phyloP scores from a whole-genome alignment of 2,797 vertebrate genomes.

The Neoniphon sammara region DNA sequence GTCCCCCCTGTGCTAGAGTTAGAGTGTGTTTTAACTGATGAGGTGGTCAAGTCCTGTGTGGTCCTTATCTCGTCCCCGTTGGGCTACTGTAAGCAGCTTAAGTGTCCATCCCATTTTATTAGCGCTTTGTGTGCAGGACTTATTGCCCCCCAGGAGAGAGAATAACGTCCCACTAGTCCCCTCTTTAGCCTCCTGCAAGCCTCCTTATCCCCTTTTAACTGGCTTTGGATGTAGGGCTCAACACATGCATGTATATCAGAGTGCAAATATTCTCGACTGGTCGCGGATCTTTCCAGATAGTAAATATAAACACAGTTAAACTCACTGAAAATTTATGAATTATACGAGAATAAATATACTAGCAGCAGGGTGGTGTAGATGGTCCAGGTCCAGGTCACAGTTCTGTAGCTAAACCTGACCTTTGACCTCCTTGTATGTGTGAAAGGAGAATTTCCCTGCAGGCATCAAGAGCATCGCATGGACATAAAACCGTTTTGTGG shows the following conservation, averaged over 20 bases:
- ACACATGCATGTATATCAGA: not conserved
- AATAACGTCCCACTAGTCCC: not conserved
- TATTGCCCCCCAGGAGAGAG: constrained; percentile 29
- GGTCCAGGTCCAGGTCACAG: too few species aligned
- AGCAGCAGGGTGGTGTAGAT: too few species aligned
- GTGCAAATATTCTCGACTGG: too few species aligned
- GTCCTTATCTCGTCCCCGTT: constrained; percentile 56
- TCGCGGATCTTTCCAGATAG: not conserved
- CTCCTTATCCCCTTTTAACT: constrained; percentile 13
- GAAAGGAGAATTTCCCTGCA: too few species aligned
- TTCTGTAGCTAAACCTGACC: too few species aligned
- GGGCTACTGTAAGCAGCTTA: constrained; percentile 61
- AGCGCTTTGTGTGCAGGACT: constrained; percentile 44
- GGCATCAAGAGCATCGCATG: too few species aligned
- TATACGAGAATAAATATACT: too few species aligned
- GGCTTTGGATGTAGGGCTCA: not conserved
- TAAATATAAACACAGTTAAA: not conserved
- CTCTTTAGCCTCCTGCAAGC: constrained; percentile 2
- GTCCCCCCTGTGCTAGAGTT: not conserved
- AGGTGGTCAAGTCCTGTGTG: constrained; percentile 37
- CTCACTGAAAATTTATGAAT: too few species aligned
- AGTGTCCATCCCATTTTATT: constrained; percentile 35
- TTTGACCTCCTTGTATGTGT: too few species aligned
- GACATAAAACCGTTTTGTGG: not conserved
- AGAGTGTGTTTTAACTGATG: constrained; percentile 49